A percentile compares a stretch with the other conserved stretches of the same genome.
phyloP scores from a whole-genome alignment of 2,113 vertebrate genomes.

The Coreoperca whiteheadi region DNA sequence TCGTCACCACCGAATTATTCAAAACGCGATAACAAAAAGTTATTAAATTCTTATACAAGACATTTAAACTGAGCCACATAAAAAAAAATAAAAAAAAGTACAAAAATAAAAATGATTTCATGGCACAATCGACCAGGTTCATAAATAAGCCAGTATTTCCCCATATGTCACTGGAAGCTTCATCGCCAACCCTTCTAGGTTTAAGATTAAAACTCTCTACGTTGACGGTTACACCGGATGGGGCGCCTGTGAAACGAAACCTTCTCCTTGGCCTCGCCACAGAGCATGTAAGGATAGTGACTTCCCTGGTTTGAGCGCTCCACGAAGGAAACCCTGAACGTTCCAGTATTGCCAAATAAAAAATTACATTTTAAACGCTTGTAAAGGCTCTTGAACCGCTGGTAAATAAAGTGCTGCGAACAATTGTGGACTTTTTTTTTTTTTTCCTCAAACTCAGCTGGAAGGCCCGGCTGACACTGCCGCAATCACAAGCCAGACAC shows the following conservation, averaged over 20 bases:
- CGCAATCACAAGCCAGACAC: background rate
- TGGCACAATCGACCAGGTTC: slow-evolving; percentile 19
- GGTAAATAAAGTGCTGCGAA: background rate
- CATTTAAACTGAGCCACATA: slow-evolving; percentile 8
- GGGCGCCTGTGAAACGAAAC: background rate
- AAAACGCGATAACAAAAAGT: slow-evolving; percentile 8
- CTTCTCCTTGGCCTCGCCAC: background rate
- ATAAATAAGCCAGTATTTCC: slow-evolving; percentile 2
- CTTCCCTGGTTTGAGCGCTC: background rate
- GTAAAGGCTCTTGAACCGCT: background rate
- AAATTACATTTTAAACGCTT: background rate
- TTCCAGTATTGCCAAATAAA: background rate
- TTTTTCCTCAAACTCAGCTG: no score
- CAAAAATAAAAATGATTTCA: background rate
- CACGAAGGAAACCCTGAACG: background rate
- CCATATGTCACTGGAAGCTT: background rate
- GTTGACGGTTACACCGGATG: background rate
- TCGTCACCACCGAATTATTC: slow-evolving; percentile 7
- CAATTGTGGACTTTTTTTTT: no score
- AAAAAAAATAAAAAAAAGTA: slow-evolving; percentile 8
- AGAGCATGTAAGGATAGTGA: background rate
- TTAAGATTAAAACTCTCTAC: background rate
- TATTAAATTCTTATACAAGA: background rate
- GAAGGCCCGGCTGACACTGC: background rate
- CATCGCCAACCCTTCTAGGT: background rate